These are phyloP conservation scores for Myiotriccus ornatus DNA, from an alignment of 2,797 vertebrate genomes.

Conservation along the genomic window DNA sequence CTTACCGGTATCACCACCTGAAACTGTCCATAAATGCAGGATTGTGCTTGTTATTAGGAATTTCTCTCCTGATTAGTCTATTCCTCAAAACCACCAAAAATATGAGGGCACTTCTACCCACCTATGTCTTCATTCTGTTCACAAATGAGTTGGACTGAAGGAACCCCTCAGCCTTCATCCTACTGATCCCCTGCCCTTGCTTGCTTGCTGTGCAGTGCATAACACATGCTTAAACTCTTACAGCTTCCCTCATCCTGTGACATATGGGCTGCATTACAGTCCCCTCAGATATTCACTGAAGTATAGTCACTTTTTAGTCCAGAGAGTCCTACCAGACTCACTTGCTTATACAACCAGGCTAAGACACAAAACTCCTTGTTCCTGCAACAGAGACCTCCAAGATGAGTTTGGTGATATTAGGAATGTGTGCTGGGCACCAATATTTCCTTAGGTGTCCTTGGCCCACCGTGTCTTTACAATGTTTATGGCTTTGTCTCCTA, in stretches of 20 bases:
- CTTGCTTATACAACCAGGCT: neutral
- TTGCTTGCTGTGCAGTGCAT: neutral
- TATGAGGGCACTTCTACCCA: neutral
- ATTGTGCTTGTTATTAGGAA: neutral
- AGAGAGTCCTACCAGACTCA: neutral
- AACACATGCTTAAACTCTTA: neutral
- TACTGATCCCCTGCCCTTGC: neutral
- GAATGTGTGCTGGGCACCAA: neutral
- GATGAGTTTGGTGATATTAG: neutral
- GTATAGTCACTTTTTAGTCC: neutral
- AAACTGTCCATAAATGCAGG: neutral
- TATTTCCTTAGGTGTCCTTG: neutral
- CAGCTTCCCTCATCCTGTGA: neutral
- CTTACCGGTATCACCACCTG: neutral
- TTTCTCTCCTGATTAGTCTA: neutral
- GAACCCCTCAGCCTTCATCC: neutral
- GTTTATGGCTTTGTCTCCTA: neutral
- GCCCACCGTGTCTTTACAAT: neutral
- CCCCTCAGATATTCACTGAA: neutral
- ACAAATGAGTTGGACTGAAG: neutral
- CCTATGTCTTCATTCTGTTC: neutral
- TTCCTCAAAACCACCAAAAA: neutral
- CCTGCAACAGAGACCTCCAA: neutral
- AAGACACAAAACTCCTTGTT: neutral
- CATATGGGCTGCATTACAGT: neutral